phyloP scores from a whole-genome alignment of 2,888 invertebrate species.

The Listrodromus nycthemerus region DNA sequence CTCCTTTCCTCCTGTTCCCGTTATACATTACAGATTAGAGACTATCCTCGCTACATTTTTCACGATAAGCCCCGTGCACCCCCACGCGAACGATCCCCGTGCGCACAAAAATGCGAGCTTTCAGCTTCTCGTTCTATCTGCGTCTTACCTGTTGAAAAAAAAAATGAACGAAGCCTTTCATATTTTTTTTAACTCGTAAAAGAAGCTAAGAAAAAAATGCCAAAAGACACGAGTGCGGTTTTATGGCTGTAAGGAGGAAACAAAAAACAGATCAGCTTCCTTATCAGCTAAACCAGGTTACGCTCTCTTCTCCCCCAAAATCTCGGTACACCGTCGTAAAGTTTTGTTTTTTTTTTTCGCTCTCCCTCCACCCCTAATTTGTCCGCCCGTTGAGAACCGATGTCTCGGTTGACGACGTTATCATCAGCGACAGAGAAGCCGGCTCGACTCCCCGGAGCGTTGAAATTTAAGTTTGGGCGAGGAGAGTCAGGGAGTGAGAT shows the following conservation, averaged over 20 bases:
- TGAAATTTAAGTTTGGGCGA: constrained; percentile 24
- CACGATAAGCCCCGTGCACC: constrained; percentile 58
- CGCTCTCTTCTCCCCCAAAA: not conserved
- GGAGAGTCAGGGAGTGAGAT: not conserved
- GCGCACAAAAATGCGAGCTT: constrained; percentile 25
- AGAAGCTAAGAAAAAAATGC: not conserved
- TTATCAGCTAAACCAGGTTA: constrained; percentile 10
- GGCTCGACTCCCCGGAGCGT: constrained; percentile 24
- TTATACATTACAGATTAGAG: constrained; percentile 65
- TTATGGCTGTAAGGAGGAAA: not conserved
- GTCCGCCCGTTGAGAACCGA: constrained; percentile 27
- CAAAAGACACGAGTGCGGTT: not conserved
- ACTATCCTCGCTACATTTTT: constrained; percentile 64
- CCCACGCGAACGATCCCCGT: constrained; percentile 36
- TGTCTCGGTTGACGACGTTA: constrained; percentile 38
- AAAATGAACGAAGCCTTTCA: not conserved
- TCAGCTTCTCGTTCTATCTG: not conserved
- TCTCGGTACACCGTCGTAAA: constrained; percentile 10
- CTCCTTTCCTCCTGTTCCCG: constrained; percentile 34
- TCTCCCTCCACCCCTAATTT: not conserved
- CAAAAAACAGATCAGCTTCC: not conserved
- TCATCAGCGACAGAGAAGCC: constrained; percentile 7
- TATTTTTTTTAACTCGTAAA: not conserved
- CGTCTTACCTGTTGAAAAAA: constrained; percentile 12
- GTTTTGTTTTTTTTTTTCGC: not conserved